Evolutionary conservation across 1,140 invertebrate species (phyloP), one percentile per base, ranked within the genome.

Genomic region (Potamilus streckersoni): DNA sequence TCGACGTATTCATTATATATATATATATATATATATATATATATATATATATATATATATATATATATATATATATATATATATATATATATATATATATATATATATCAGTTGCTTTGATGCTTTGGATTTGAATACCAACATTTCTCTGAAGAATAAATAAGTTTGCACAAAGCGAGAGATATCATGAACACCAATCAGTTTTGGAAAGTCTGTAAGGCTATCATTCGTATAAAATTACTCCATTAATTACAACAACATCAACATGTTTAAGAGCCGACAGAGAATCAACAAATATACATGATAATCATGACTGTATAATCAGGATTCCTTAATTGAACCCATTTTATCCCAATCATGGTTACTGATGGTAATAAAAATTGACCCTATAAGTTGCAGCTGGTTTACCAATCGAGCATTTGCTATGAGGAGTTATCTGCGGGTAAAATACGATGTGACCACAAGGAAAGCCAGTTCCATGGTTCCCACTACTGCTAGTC

Each of bases 361-460:
- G 57, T 69, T n/a, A 74, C 73, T 14, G 73, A 74, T 62, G 58
- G 14, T 11, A 69, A 74, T 38, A 56, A 4, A 17, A 38, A 14
- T 20, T 74, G 6, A 69, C 0, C 20, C 55, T 74, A 63, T 49
- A 20, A 17, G 66, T 61, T 69, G 59, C 68, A 17, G 66, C 73
- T 38, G 73, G 49, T 49, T 56, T 74, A 13, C 66, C 73, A 23
- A n/a, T 74, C 38, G 73, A 69, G n/a, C 74, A 76, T 76, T 69
- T 76, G 31, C 69, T 63, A 60, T 60, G 56, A 57, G 58, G n/a
- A 23, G 19, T 76, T 61, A n/a, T 62, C 4, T 49, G 69, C n/a
- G 56, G 49, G 74, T 23, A 15, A 68, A 19, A 57, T 78, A 27
- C 38, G 11, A 49, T 66, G 66, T 49, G 73, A 56, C 27, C 58